Conservation (phyloP, 2,797 vertebrate genomes). For the Acrossocheilus wenchowensis region DNA sequence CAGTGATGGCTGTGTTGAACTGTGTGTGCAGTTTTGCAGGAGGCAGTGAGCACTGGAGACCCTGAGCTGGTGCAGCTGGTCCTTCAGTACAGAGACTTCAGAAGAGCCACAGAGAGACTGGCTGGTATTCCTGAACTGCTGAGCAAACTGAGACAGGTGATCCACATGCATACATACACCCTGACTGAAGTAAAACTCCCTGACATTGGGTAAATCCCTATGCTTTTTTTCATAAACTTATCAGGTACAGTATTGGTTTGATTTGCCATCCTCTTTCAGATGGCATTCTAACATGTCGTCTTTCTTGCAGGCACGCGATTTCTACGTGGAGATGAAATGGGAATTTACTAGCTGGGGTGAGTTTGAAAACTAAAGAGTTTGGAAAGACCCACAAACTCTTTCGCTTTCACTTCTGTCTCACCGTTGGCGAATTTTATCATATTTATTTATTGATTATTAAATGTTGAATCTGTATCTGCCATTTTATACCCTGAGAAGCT, state of each 20-base stretch:
- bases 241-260: background rate
- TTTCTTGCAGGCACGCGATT: constrained; percentile 85
- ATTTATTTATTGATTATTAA: background rate
- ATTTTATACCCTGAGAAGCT: background rate
- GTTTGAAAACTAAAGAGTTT: constrained; percentile 43
- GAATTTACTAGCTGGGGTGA: constrained; percentile 94
- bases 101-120: constrained; percentile 88
- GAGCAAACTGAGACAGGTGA: constrained; percentile 91
- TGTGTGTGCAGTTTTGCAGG: constrained; percentile 86
- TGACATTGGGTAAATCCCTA: background rate
- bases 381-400: background rate
- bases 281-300: background rate
- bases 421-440: background rate
- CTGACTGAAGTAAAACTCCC: background rate
- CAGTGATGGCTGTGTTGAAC: constrained; percentile 26
- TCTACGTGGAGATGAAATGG: constrained; percentile 99
- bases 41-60: constrained; percentile 95
- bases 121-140: constrained; percentile 93
- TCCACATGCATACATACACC: background rate
- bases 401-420: background rate
- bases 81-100: constrained; percentile 93
- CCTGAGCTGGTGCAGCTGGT: constrained; percentile 94
- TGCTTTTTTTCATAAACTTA: background rate
- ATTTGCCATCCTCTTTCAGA: background rate
- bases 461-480: background rate